These are phyloP conservation scores for Myotis myotis DNA, from an alignment of 2,797 vertebrate species.

Conservation along the genomic window DNA sequence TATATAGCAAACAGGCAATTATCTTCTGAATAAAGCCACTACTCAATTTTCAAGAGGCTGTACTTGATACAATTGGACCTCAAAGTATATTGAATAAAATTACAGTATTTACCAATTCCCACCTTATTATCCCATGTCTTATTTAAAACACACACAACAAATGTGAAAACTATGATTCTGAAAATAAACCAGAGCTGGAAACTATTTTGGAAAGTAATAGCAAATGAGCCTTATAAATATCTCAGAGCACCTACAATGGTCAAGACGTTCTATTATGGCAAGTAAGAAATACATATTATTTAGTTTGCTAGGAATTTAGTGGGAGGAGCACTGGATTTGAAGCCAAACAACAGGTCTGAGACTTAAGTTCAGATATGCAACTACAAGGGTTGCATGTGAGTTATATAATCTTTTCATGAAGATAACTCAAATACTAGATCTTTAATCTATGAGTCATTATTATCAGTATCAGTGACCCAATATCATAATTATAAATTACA, in stretches of 20 bases:
- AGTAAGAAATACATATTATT: neutral
- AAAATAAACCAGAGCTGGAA: slow-evolving; percentile 22
- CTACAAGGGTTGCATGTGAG: neutral
- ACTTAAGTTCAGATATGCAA: slow-evolving; percentile 31
- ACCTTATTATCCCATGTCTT: neutral
- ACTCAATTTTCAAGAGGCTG: neutral
- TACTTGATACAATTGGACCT: neutral
- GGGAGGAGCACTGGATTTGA: neutral
- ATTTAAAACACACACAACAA: neutral
- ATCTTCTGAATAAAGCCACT: neutral
- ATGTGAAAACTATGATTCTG: neutral
- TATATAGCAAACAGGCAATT: neutral
- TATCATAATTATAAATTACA: slow-evolving; percentile 46
- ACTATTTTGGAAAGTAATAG: neutral
- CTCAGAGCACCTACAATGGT: neutral
- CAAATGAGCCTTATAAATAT: neutral
- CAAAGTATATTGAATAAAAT: neutral
- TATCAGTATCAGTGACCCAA: slow-evolving; percentile 13
- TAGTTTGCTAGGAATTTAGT: slow-evolving; percentile 7
- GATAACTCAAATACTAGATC: slow-evolving; percentile 32
- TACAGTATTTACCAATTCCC: neutral
- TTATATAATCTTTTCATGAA: neutral
- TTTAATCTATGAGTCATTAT: slow-evolving; percentile 33
- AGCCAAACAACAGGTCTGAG: neutral
- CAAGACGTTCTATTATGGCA: neutral